Evolutionary conservation across 2,888 invertebrate species (phyloP), one percentile per base, ranked within the genome.

Genomic region (Idaea dimidiata): DNA sequence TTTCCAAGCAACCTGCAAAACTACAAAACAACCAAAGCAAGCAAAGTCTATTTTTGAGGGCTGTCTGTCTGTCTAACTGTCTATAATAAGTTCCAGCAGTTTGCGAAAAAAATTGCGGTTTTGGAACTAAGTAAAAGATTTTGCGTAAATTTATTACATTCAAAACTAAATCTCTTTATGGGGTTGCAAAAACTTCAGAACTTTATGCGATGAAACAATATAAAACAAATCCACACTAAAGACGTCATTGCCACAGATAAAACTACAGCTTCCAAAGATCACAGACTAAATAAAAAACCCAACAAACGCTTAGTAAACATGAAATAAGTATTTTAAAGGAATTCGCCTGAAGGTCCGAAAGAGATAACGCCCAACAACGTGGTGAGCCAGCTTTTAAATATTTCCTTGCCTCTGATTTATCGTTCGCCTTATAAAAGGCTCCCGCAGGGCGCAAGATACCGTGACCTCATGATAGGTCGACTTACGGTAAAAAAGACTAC

Each of bases 311-410:
- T 80, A 78, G 80, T 79, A 73, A 71, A 73, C 75, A 77, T 81
- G 43, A 43, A 80, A 84, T 82, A 80, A 80, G 78, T 80, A 78
- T 82, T 85, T 87, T 87, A 87, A 87, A 87, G 17, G 17, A 17
- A 56, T 7, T 56, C 62, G 56, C 62, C 57, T 58, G 53, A 55
- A 58, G 64, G 65, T 59, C 84, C 82, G 84, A 86, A 82, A 83
- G 75, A 84, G 86, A 87, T 84, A 86, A 81, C 81, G 81, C 82
- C 88, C 79, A 86, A 87, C 86, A 83, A 80, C 81, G 79, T 84
- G 79, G 78, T 79, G 87, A 86, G 87, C 89, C 89, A 88, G 89
- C 89, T 89, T 89, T 90, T 89, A 90, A 91, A 90, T 90, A 90
- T 90, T 89, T 89, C 78, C 83, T 83, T 86, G 83, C 81, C 84